Evolutionary conservation across 2,113 vertebrate species (phyloP).

Genomic region (Pelmatolapia mariae): DNA sequence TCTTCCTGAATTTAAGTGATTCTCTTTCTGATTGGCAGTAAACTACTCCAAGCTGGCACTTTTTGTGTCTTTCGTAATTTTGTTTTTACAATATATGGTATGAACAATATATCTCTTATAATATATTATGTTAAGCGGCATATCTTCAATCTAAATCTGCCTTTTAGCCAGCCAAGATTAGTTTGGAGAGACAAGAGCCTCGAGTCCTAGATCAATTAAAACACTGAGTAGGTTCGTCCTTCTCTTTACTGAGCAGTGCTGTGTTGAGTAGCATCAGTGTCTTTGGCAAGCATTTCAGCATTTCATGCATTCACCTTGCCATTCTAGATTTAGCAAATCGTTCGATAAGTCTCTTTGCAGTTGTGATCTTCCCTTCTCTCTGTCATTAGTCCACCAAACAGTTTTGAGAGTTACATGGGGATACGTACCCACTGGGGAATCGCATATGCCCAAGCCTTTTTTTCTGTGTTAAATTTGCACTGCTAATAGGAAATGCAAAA

Average conservation of each 20-base stretch:
- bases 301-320: background rate
- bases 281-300: background rate
- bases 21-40: background rate
- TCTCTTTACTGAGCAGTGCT: background rate
- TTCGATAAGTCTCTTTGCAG: background rate
- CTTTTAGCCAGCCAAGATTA: background rate
- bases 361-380: background rate
- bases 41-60: background rate
- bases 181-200: background rate
- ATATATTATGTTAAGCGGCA: background rate
- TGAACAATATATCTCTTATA: background rate
- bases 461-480: background rate
- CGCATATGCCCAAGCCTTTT: background rate
- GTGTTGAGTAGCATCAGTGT: background rate
- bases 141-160: background rate
- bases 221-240: constrained; percentile 8
- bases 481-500: background rate
- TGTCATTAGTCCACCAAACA: background rate
- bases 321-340: background rate
- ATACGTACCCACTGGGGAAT: background rate
- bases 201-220: constrained; percentile 22
- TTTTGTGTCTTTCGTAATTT: background rate
- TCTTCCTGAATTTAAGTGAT: background rate
- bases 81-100: background rate
- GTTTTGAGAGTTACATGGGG: background rate